Evolutionary conservation across 1,140 invertebrate genomes (phyloP).

Genomic region (Bicyclus anynana): DNA sequence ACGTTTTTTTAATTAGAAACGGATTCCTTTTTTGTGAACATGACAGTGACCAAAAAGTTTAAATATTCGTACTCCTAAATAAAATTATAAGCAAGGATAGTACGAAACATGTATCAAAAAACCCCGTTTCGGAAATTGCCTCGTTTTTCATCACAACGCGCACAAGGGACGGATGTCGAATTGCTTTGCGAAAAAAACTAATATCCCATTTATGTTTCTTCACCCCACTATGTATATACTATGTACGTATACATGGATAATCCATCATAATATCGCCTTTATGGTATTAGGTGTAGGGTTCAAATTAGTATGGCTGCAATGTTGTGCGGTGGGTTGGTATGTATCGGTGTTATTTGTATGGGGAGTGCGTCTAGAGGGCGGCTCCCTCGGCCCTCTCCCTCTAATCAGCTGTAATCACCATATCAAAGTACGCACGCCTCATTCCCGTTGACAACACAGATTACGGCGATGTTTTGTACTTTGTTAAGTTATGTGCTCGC

Average conservation of each 20-base stretch:
- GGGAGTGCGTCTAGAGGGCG: conserved; percentile 61
- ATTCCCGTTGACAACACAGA: conserved; percentile 69
- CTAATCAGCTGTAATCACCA: conserved; percentile 76
- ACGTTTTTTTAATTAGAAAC: no score
- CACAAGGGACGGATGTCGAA: conserved; percentile 49
- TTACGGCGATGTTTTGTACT: conserved; percentile 51
- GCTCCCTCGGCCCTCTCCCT: conserved; percentile 45
- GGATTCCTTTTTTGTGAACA: no score
- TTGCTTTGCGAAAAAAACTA: conserved; percentile 64
- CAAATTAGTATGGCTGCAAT: conserved; percentile 17
- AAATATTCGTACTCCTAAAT: no score
- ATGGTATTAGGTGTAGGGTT: conserved; percentile 24
- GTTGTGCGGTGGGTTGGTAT: conserved; percentile 35
- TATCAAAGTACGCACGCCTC: conserved; percentile 74
- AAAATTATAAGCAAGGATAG: conserved; percentile 16
- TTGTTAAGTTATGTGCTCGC: conserved; percentile 31
- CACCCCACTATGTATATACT: conserved; percentile 37
- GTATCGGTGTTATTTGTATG: conserved; percentile 71
- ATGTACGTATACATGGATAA: conserved; percentile 8
- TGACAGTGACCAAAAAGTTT: no score
- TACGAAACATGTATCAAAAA: conserved; percentile 29
- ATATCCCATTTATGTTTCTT: conserved; percentile 66
- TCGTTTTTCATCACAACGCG: conserved; percentile 67
- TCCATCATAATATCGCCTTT: conserved; percentile 7
- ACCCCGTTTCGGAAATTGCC: conserved; percentile 50